Conservation (phyloP, 2,888 invertebrate species). For the Luperina testacea region DNA sequence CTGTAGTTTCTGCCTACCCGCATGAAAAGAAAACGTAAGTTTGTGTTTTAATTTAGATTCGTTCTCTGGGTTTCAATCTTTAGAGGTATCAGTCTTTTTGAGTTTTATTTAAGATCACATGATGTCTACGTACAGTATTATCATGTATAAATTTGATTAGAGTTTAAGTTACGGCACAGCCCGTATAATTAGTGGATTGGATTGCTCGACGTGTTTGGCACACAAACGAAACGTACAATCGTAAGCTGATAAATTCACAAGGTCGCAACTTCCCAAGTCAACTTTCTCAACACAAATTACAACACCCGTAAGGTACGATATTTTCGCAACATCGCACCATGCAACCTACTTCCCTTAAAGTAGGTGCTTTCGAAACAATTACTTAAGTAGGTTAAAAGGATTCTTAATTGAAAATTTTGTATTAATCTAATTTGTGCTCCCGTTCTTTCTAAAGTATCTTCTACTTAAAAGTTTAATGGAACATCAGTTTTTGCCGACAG, state of each 20-base stretch:
- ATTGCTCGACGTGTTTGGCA: neutral
- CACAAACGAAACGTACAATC: neutral
- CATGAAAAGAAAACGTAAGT: neutral
- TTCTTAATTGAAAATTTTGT: constrained; percentile 65
- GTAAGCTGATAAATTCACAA: neutral
- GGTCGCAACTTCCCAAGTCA: neutral
- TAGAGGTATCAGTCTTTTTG: neutral
- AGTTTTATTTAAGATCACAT: neutral
- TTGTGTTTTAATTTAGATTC: neutral
- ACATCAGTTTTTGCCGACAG: constrained; percentile 33
- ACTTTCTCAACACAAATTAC: constrained; percentile 17
- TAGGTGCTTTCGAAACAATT: constrained; percentile 63
- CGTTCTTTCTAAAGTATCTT: constrained; percentile 58
- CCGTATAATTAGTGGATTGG: neutral
- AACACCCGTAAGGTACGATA: constrained; percentile 32
- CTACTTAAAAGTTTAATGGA: constrained; percentile 55
- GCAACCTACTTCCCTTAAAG: constrained; percentile 37
- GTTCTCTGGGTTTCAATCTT: neutral
- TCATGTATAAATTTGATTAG: neutral
- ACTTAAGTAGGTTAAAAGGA: constrained; percentile 67
- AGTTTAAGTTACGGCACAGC: neutral
- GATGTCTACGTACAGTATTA: neutral
- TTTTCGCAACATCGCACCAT: constrained; percentile 27
- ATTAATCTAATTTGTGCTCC: constrained; percentile 58
- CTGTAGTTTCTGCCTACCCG: neutral